phyloP scores from a whole-genome alignment of 2,797 vertebrate genomes.

The Pipistrellus pygmaeus region DNA sequence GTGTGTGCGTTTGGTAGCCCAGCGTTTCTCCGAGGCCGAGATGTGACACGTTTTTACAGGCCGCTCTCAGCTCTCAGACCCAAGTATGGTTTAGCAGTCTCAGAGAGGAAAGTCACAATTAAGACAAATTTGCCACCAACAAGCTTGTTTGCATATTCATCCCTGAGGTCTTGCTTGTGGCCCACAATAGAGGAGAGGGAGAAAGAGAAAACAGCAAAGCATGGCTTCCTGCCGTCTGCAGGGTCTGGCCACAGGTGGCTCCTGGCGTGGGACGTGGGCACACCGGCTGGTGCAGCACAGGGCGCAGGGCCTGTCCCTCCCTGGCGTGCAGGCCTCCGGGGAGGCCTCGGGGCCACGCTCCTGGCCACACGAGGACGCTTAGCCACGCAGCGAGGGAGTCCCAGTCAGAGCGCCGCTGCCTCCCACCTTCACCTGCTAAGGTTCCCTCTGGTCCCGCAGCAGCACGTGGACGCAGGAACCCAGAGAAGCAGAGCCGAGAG shows the following conservation, averaged over 20 bases:
- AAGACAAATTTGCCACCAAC: no score
- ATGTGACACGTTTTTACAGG: no score
- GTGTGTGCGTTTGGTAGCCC: no score
- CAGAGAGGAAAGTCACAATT: no score
- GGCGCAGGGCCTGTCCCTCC: neutral
- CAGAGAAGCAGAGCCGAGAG: neutral
- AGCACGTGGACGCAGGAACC: neutral
- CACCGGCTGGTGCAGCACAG: neutral
- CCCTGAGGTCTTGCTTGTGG: neutral
- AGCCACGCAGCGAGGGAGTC: neutral
- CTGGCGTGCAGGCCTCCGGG: neutral
- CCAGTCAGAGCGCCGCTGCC: fast-evolving
- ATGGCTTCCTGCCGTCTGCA: neutral
- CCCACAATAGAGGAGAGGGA: neutral
- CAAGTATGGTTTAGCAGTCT: no score
- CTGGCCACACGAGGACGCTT: neutral
- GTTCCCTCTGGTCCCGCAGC: neutral
- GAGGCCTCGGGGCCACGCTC: neutral
- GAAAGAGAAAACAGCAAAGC: neutral
- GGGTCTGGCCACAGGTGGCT: neutral
- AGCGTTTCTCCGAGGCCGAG: no score
- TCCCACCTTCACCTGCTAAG: fast-evolving
- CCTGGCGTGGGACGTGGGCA: neutral
- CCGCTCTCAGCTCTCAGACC: no score
- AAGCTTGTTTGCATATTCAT: neutral